Evolutionary conservation across 2,888 invertebrate genomes (phyloP).

Genomic region (Cheilosia pagana): DNA sequence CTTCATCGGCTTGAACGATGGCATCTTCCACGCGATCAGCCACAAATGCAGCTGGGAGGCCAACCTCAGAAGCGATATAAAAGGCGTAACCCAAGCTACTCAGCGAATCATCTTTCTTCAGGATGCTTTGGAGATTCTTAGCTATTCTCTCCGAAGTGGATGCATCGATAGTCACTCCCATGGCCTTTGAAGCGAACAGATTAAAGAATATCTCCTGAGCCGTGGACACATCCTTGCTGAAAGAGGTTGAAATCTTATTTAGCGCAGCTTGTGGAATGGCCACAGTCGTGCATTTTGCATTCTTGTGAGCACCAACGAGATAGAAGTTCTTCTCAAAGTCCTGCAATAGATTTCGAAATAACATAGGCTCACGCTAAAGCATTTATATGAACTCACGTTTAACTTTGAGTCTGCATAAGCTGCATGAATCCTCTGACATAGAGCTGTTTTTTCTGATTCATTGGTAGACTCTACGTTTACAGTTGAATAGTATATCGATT

Average conservation of each 20-base stretch:
- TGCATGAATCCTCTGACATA: constrained; percentile 84
- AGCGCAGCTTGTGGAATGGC: constrained; percentile 84
- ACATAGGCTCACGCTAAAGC: no score
- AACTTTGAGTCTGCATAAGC: constrained; percentile 81
- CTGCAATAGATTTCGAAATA: constrained; percentile 76
- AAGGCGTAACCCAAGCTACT: constrained; percentile 93
- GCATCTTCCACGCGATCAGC: constrained; percentile 94
- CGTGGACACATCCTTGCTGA: constrained; percentile 88
- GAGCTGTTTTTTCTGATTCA: constrained; percentile 84
- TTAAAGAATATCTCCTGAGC: constrained; percentile 90
- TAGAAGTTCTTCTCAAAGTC: constrained; percentile 87
- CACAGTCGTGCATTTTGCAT: constrained; percentile 85
- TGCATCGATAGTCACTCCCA: constrained; percentile 88
- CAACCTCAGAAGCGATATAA: constrained; percentile 90
- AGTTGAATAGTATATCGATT: constrained; percentile 89
- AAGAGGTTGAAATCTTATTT: constrained; percentile 84
- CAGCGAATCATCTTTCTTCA: constrained; percentile 94
- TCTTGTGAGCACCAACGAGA: constrained; percentile 86
- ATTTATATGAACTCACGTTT: constrained; percentile 83
- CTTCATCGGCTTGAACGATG: constrained; percentile 97
- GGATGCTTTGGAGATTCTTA: constrained; percentile 88
- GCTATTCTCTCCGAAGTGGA: constrained; percentile 88
- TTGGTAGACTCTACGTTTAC: constrained; percentile 89
- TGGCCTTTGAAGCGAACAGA: constrained; percentile 87
- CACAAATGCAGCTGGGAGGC: constrained; percentile 86